Percentiles rank a stretch among this genome's conserved stretches.
Conservation (phyloP, 2,797 vertebrate species). For the Orientallactaga sibirica region DNA sequence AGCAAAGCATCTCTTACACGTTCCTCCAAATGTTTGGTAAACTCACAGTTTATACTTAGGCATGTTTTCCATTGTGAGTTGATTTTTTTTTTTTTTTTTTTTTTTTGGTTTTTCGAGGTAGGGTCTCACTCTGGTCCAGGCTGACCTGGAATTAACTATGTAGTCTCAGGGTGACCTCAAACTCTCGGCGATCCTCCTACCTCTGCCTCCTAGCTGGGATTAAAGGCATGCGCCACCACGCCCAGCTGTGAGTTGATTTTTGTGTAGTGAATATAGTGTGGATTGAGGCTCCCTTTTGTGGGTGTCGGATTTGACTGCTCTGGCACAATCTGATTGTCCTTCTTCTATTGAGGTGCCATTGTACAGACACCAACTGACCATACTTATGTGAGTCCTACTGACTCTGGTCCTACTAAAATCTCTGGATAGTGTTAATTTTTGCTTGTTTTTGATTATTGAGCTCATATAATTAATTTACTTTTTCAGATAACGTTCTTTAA, state of each 20-base stretch:
- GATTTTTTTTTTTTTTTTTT: neutral
- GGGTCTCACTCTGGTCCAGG: too few species aligned
- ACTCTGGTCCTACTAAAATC: neutral
- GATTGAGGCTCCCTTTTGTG: neutral
- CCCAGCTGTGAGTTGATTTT: neutral
- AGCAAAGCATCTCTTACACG: constrained; percentile 1
- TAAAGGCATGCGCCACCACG: too few species aligned
- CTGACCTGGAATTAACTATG: too few species aligned
- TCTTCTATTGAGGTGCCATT: neutral
- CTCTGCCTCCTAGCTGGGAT: too few species aligned
- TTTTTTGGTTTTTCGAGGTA: too few species aligned
- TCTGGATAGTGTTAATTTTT: constrained; percentile 2
- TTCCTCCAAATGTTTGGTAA: constrained; percentile 18
- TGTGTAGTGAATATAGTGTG: neutral
- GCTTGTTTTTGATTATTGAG: neutral
- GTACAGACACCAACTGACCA: neutral
- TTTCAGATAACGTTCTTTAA: neutral
- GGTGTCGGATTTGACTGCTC: neutral
- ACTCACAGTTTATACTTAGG: neutral
- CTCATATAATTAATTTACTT: neutral
- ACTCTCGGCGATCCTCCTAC: too few species aligned
- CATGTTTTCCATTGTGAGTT: neutral
- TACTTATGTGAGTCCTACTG: neutral
- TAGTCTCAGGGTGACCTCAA: too few species aligned
- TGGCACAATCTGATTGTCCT: neutral